Base-by-base conservation (phyloP, 2,888 invertebrate genomes). In the Dolichomitus sp. region DNA sequence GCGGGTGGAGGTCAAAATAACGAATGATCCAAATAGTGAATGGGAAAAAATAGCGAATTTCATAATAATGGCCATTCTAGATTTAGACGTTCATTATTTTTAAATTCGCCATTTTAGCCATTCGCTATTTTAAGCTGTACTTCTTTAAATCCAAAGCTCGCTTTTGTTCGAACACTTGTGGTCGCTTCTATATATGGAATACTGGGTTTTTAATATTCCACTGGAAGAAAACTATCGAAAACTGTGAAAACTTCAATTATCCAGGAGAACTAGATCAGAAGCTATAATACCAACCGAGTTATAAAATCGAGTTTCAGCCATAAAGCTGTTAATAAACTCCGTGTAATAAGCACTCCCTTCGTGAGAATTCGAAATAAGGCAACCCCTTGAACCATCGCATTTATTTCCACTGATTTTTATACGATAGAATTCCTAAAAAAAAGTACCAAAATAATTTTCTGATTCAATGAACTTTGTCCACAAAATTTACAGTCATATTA, bases 71-170 rank as follows among this genome's bases (percentile, higher is more conserved):
- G n/a, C n/a, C n/a, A n/a, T n/a, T n/a, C n/a, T n/a, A n/a, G n/a
- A n/a, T n/a, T n/a, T n/a, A n/a, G n/a, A n/a, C n/a, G n/a, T n/a
- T n/a, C n/a, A n/a, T n/a, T n/a, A n/a, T n/a, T n/a, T n/a, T n/a
- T n/a, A n/a, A n/a, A n/a, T n/a, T n/a, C n/a, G n/a, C n/a, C n/a
- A n/a, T n/a, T n/a, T n/a, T n/a, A n/a, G n/a, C n/a, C n/a, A n/a
- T n/a, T n/a, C n/a, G n/a, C n/a, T n/a, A n/a, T n/a, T 27, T 52
- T 72, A 14, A 48, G 45, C 66, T 42, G 73, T 77, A 61, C 72
- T 68, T 73, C 37, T 14, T 54, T 61, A 52, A 23, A 72, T 37
- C 50, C 33, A 33, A 48, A 27, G n/a, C 45, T 61, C 40, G 33
- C 59, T n/a, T 17, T 5, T 3, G 19, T 63, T 4, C 19, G 33